Evolutionary conservation across 2,113 vertebrate genomes (phyloP), one percentile per base, ranked within the genome.

Genomic region (Hydropotes inermis): DNA sequence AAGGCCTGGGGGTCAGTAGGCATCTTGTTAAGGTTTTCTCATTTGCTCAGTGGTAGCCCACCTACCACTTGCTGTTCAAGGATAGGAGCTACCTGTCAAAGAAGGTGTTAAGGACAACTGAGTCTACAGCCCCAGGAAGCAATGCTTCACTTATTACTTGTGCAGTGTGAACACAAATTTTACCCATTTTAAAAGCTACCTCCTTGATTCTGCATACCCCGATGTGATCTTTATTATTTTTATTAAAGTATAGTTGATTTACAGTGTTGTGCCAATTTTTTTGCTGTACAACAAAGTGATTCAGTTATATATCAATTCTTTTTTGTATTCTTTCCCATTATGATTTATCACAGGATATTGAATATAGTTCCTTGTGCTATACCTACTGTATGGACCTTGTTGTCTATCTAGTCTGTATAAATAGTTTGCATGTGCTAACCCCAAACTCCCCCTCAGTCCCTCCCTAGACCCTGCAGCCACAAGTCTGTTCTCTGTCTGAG

Each of bases 1-100:
- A 16, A 23, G 1, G 36, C 4, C 0, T 10, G 7, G 5, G 9
- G 0, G 0, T 28, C 92, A 88, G 36, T 50, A 89, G 61, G 43
- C 9, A 1, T 43, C 74, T 1, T 25, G 5, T 58, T 23, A 16
- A 30, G 82, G 86, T 67, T 70, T 39, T 81, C 27, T 28, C 64
- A 0, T 36, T 13, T 94, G 91, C 90, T 57, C 58, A 74, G 21
- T 30, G 28, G 10, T n/a, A 82, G 36, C 60, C 33, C 23, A 2
- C 7, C 23, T 39, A 3, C 86, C 78, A 27, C 45, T 91, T 76
- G 83, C 79, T 9, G 47, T 19, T 90, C 55, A 52, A 21, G 25
- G 28, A 7, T 57, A 16, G 60, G 54, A 83, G 43, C 39, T 87
- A 23, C 0, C 0, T 88, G 16, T 16, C 30, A 33, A 21, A 82